A percentile compares a stretch with the other conserved stretches of the same genome.
These are phyloP conservation scores for Pedetes capensis DNA, from an alignment of 2,113 vertebrate genomes.

Conservation along the genomic window DNA sequence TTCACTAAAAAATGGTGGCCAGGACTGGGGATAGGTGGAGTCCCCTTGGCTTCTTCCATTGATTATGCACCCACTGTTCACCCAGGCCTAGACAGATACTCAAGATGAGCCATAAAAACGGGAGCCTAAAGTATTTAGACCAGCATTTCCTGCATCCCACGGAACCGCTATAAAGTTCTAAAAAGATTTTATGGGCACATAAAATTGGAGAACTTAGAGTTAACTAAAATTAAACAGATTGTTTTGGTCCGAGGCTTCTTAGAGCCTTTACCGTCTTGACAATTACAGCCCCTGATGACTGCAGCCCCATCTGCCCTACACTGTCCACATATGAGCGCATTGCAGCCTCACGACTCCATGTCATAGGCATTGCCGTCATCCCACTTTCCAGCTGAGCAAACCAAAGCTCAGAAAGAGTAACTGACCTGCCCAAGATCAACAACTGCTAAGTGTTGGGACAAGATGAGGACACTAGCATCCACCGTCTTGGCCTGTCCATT, in stretches of 20 bases:
- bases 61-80: neutral
- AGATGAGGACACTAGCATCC: neutral
- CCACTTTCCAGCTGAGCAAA: neutral
- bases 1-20: neutral
- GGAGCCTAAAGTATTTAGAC: neutral
- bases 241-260: neutral
- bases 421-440: neutral
- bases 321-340: rapidly evolving
- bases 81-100: neutral
- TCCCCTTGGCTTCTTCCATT: neutral
- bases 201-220: neutral
- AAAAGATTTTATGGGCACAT: neutral
- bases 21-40: too few relatives aligned
- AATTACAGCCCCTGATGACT: rapidly evolving
- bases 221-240: constrained; percentile 3
- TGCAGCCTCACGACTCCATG: rapidly evolving
- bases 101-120: neutral
- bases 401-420: neutral
- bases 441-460: rapidly evolving
- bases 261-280: neutral
- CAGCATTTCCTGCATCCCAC: neutral
- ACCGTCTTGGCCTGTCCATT: too few relatives aligned
- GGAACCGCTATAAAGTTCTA: neutral
- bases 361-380: neutral
- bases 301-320: rapidly evolving